A percentile compares a stretch with the other conserved stretches of the same genome.
These are phyloP conservation scores for Synergus umbraculus DNA, from an alignment of 2,888 invertebrate species.

Conservation along the genomic window DNA sequence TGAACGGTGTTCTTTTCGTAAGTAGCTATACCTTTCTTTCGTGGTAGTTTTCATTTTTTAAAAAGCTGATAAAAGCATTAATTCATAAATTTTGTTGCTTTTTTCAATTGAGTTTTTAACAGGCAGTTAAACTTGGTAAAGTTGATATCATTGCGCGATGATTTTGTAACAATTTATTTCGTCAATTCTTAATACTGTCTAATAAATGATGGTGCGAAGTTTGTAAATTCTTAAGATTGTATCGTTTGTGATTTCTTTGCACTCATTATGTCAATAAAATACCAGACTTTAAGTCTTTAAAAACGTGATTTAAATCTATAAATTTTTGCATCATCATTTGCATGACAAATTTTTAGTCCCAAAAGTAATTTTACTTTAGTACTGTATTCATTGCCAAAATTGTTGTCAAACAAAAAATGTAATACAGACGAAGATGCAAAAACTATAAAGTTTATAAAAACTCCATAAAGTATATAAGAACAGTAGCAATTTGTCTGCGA, in stretches of 20 bases:
- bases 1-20: background rate
- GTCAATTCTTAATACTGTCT: background rate
- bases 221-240: background rate
- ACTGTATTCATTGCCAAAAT: conserved; percentile 10
- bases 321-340: background rate
- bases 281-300: background rate
- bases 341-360: background rate
- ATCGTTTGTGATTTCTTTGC: background rate
- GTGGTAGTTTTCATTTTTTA: background rate
- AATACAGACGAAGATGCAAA: background rate
- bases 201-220: background rate
- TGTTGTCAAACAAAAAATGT: background rate
- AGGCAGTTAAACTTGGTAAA: background rate
- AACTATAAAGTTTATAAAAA: background rate
- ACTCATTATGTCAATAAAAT: no score
- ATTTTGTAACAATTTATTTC: background rate
- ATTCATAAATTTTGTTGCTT: background rate
- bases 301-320: background rate
- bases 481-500: background rate
- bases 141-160: background rate
- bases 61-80: conserved; percentile 1
- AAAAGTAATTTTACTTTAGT: background rate
- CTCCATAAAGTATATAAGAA: background rate
- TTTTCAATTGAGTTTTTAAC: background rate
- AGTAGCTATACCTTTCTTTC: background rate